Percentiles rank a stretch among this genome's conserved stretches.
These are phyloP conservation scores for Sitta europaea DNA, from an alignment of 2,113 vertebrate genomes.

Conservation along the genomic window DNA sequence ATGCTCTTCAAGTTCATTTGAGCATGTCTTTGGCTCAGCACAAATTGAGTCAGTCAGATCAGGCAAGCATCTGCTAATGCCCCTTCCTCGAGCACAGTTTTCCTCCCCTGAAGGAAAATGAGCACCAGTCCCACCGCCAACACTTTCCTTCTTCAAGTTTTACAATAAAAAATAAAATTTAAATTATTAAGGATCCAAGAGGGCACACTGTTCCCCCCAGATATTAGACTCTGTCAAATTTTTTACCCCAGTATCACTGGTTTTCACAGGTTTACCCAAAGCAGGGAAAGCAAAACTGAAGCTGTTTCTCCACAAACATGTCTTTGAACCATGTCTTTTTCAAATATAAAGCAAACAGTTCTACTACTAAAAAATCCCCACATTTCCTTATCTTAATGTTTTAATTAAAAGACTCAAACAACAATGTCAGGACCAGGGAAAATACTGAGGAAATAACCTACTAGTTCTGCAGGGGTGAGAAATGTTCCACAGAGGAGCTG, in stretches of 20 bases:
- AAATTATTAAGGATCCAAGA: neutral
- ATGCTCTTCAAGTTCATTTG: neutral
- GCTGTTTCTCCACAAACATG: neutral
- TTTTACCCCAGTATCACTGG: rapidly evolving
- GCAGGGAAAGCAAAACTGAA: neutral
- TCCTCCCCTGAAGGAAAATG: neutral
- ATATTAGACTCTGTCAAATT: neutral
- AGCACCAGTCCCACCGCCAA: neutral
- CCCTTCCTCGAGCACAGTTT: neutral
- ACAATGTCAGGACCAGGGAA: neutral
- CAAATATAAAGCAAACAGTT: neutral
- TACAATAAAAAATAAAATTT: neutral
- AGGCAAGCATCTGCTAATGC: neutral
- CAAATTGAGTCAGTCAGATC: neutral
- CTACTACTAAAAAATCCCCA: neutral
- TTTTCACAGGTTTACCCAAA: neutral
- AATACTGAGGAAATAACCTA: neutral
- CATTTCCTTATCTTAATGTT: neutral
- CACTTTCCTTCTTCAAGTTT: neutral
- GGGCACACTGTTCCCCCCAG: neutral
- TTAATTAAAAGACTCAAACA: neutral
- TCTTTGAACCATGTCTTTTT: neutral
- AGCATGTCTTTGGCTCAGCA: neutral
- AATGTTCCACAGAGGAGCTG: neutral
- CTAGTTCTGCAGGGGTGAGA: neutral